Base-by-base conservation (phyloP, 2,888 invertebrate genomes). In the Drosophila anceps region DNA sequence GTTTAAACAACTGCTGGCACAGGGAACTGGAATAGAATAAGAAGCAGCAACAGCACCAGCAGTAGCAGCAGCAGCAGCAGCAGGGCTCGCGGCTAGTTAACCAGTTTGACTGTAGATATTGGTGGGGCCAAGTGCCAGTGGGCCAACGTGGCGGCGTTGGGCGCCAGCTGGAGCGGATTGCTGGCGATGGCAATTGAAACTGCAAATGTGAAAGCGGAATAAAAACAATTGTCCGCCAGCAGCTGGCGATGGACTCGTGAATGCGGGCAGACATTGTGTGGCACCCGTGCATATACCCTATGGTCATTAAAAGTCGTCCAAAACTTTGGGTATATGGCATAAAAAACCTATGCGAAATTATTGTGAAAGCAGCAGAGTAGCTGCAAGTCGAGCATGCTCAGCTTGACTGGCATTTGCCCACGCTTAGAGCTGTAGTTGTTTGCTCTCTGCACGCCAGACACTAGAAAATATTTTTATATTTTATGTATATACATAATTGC, bases 91-190 rank as follows among this genome's bases (percentile, higher is more conserved):
- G 57, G 70, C 46, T 33, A 67, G 71, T 63, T 78, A 68, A 71
- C 58, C 69, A 78, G 57, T 57, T 76, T 69, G 78, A 70, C 76
- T 77, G 55, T 57, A 50, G 70, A 73, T 53, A 61, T 55, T 69
- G 61, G 39, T 31, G 55, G 31, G 46, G 65, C 57, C 57, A 62
- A 43, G 44, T 55, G 76, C 53, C 33, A 31, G 35, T 37, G 55
- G 61, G 76, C 60, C 33, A 62, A 59, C 35, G 31, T 46, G 24
- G 9, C 9, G 27, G 27, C 24, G 10, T 29, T 31, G 24, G 13
- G 20, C 8, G 29, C 24, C 31, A 29, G 57, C 57, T 57, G 57
- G 41, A 31, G 46, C 13, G 24, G 18, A 33, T 15, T 15, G 50
- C 12, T 43, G 57, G 29, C 51, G 48, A 43, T 62, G 59, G 57